phyloP scores from a whole-genome alignment of 2,797 vertebrate genomes.

The Nyctibius grandis region DNA sequence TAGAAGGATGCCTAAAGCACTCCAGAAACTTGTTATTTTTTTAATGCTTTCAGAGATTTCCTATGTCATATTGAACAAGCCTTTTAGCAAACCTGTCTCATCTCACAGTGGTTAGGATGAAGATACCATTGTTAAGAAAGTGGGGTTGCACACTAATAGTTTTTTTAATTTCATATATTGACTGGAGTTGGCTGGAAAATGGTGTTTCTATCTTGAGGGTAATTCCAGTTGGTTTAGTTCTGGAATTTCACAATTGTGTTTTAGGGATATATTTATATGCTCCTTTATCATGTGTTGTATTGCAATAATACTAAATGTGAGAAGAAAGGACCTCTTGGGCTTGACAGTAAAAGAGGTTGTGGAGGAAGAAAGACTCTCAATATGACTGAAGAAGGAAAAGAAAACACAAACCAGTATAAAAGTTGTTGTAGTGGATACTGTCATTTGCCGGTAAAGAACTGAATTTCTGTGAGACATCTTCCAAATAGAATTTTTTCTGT shows the following conservation, averaged over 20 bases:
- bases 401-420: not conserved
- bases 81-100: not conserved
- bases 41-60: not conserved
- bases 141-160: not conserved
- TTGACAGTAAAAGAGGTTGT: not conserved
- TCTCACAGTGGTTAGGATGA: not conserved
- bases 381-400: not conserved
- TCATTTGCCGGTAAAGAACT: not conserved
- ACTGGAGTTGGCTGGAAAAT: not conserved
- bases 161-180: not conserved
- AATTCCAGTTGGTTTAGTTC: not conserved
- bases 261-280: not conserved
- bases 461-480: not conserved
- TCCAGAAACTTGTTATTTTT: not conserved
- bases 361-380: not conserved
- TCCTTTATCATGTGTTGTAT: not conserved
- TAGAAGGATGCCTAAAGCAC: not conserved
- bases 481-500: not conserved
- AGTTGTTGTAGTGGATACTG: not conserved
- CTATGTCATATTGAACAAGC: not conserved
- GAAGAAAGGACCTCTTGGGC: not conserved
- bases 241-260: not conserved
- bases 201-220: not conserved
- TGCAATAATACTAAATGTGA: not conserved
- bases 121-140: not conserved